These are phyloP conservation scores for Thamnaconus septentrionalis DNA, from an alignment of 2,113 vertebrate species.

Conservation along the genomic window DNA sequence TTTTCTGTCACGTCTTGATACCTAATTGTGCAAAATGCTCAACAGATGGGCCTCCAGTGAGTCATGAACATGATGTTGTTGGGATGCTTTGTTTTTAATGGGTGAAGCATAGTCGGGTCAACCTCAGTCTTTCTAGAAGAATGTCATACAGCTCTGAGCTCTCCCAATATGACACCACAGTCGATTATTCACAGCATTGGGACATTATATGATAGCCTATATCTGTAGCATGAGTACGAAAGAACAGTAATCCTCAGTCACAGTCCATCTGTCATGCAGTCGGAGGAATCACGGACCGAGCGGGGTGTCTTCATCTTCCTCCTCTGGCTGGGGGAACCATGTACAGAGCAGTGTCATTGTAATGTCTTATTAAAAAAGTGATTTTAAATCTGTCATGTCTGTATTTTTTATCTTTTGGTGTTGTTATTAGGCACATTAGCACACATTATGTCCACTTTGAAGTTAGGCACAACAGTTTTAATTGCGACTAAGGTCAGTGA, in stretches of 20 bases:
- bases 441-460: too few species aligned
- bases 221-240: conserved; percentile 77
- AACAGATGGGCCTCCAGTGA: conserved; percentile 62
- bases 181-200: conserved; percentile 65
- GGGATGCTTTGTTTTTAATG: conserved; percentile 50
- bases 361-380: conserved; percentile 83
- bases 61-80: conserved; percentile 65
- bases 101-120: conserved; percentile 26
- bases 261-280: conserved; percentile 68
- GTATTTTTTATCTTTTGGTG: conserved; percentile 25
- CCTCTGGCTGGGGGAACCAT: conserved; percentile 75
- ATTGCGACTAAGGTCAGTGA: too few species aligned
- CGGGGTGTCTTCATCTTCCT: conserved; percentile 59
- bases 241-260: conserved; percentile 67
- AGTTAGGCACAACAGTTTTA: too few species aligned
- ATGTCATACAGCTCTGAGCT: conserved; percentile 68
- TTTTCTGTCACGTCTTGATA: conserved; percentile 63
- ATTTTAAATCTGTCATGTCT: conserved; percentile 73
- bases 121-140: conserved; percentile 68
- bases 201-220: conserved; percentile 74
- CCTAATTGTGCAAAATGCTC: conserved; percentile 64
- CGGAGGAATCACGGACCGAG: conserved; percentile 40
- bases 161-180: conserved; percentile 61
- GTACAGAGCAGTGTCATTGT: conserved; percentile 82
- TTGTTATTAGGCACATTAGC: too few species aligned